These are phyloP conservation scores for Scaptomyza caliginosa DNA, from an alignment of 2,888 invertebrate species.

Conservation along the genomic window DNA sequence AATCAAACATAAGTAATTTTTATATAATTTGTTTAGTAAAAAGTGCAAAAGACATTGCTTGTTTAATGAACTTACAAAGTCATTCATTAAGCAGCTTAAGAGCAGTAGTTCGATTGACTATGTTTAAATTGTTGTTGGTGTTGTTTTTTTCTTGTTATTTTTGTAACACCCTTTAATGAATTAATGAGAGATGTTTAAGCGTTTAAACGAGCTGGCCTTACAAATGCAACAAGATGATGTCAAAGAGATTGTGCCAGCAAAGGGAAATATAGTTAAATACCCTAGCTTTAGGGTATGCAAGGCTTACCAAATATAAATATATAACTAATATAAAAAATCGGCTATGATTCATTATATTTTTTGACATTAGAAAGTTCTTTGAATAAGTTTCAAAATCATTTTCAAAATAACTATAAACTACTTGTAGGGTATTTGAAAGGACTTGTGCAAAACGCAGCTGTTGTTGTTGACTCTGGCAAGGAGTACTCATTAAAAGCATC, in stretches of 20 bases:
- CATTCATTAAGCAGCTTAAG: not conserved
- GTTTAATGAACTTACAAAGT: not conserved
- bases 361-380: no score
- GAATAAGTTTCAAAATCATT: no score
- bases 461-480: not conserved
- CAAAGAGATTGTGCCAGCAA: not conserved
- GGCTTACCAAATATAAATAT: no score
- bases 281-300: not conserved
- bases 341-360: no score
- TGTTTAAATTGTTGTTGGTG: constrained; percentile 19
- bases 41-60: no score
- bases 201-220: constrained; percentile 9
- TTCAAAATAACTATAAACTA: no score
- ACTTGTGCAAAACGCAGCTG: constrained; percentile 9
- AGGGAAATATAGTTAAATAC: not conserved
- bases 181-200: constrained; percentile 48
- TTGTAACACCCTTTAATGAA: constrained; percentile 51
- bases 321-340: no score
- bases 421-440: constrained; percentile 19
- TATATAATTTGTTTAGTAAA: no score
- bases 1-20: no score
- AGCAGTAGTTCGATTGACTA: constrained; percentile 1
- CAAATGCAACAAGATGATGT: not conserved
- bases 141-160: no score
- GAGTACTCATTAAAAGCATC: constrained; percentile 62